phyloP scores from a whole-genome alignment of 2,113 vertebrate species.

The Papio anubis region DNA sequence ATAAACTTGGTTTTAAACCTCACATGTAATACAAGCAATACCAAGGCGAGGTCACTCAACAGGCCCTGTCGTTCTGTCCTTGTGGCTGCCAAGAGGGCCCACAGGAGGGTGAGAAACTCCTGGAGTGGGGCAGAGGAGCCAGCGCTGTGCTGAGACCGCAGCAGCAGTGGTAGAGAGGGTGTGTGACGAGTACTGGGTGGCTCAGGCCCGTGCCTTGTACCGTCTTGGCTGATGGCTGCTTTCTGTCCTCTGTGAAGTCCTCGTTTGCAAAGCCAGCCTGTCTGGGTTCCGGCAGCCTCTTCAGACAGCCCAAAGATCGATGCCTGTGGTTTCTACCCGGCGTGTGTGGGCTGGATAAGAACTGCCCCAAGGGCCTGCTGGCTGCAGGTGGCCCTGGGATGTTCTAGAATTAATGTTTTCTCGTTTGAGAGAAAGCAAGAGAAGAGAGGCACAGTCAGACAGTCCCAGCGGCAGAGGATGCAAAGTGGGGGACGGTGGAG shows the following conservation, averaged over 20 bases:
- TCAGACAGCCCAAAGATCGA: background rate
- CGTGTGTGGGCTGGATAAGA: background rate
- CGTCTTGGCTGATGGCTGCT: background rate
- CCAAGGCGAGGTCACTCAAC: background rate
- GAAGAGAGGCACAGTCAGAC: background rate
- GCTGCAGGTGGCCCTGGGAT: background rate
- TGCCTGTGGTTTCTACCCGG: fast-evolving
- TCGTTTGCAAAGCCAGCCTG: background rate
- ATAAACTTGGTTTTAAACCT: background rate
- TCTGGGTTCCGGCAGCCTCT: background rate
- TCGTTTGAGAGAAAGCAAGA: background rate
- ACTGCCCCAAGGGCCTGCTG: background rate
- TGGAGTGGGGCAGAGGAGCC: fast-evolving
- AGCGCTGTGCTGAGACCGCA: fast-evolving
- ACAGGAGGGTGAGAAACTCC: fast-evolving
- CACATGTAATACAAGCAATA: fast-evolving
- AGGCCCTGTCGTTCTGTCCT: background rate
- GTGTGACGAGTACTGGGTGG: background rate
- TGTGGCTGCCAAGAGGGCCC: background rate
- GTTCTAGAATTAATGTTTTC: background rate
- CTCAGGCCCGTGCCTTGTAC: background rate
- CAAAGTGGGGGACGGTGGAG: background rate
- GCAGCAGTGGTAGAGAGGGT: too few relatives aligned
- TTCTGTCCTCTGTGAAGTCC: background rate
- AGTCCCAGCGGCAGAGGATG: background rate